Evolutionary conservation across 2,797 vertebrate genomes (phyloP), one percentile per base, ranked within the genome.

Genomic region (Anguilla pacifica): DNA sequence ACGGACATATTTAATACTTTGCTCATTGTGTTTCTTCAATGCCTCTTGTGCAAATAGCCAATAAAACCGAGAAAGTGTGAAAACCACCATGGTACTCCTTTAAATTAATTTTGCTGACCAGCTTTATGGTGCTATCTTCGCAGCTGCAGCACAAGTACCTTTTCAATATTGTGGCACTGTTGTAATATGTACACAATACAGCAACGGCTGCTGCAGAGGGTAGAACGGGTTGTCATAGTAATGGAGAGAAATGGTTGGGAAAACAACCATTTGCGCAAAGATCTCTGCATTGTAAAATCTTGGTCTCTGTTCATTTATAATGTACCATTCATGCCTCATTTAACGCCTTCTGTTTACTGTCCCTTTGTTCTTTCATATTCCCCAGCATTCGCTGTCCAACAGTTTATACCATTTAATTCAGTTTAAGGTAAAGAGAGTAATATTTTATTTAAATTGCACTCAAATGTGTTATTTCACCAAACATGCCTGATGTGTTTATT

Each of bases 141-240:
- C 83, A 3, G 31, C 6, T 49, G 49, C 31, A 22, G 6, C 49
- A 17, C 67, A 85, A 70, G 67, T 59, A 15, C 49, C 46, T 6
- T 39, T 67, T 59, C 17, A 43, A 9, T 67, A 39, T 55, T 43
- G 22, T 17, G 84, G 19, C 31, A 22, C 31, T 64, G 59, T n/a
- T n/a, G 2, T n/a, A 51, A 70, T 70, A 51, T 46, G 67, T 39
- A 85, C 55, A 79, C 46, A 77, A 51, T 35, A 46, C 89, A 90
- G 93, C 91, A 88, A 86, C 39, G 90, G 89, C 92, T 92, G 93
- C 91, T 92, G 91, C 92, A 91, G 92, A 90, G 89, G 94, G 87
- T 91, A 94, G 94, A 96, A 95, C 86, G 89, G 95, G 96, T 97
- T 96, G 95, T 96, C 96, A 96, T 96, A 96, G 96, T 95, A 96